A percentile compares a stretch with the other conserved stretches of the same genome.
Evolutionary conservation across 2,797 vertebrate species (phyloP).

Genomic region (Caiman crocodilus): DNA sequence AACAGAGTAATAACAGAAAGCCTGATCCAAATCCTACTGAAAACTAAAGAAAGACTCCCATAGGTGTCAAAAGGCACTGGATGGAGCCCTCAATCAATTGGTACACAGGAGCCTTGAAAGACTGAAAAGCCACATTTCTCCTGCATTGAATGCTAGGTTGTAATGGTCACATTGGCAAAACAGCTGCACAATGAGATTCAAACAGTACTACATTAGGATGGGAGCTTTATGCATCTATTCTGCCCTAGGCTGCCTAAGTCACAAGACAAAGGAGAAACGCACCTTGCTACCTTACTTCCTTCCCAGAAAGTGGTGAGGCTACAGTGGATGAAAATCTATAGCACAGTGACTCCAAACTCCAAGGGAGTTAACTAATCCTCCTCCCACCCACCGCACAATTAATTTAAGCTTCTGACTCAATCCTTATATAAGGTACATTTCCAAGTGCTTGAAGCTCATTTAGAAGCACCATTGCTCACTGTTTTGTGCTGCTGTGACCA

Average conservation of each 20-base stretch:
- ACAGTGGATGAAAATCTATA: not conserved
- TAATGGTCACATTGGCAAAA: not conserved
- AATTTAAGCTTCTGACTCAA: not conserved
- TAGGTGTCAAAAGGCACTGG: not conserved
- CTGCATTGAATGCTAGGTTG: not conserved
- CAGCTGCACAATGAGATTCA: not conserved
- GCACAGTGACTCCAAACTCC: not conserved
- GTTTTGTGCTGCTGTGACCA: not conserved
- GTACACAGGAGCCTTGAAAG: not conserved
- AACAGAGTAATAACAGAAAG: not conserved
- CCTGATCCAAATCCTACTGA: not conserved
- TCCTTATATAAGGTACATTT: not conserved
- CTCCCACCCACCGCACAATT: not conserved
- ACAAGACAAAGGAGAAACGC: not conserved
- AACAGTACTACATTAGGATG: not conserved
- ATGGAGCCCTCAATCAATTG: fast-evolving
- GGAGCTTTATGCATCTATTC: not conserved
- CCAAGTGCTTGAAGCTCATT: not conserved
- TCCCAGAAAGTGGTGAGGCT: not conserved
- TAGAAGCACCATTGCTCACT: not conserved
- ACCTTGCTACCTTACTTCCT: not conserved
- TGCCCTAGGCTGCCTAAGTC: not conserved
- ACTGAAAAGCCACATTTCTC: not conserved
- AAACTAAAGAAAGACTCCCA: not conserved
- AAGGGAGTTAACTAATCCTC: not conserved